Evolutionary conservation across 2,113 vertebrate species (phyloP), one percentile per base, ranked within the genome.

Genomic region (Mobula birostris): DNA sequence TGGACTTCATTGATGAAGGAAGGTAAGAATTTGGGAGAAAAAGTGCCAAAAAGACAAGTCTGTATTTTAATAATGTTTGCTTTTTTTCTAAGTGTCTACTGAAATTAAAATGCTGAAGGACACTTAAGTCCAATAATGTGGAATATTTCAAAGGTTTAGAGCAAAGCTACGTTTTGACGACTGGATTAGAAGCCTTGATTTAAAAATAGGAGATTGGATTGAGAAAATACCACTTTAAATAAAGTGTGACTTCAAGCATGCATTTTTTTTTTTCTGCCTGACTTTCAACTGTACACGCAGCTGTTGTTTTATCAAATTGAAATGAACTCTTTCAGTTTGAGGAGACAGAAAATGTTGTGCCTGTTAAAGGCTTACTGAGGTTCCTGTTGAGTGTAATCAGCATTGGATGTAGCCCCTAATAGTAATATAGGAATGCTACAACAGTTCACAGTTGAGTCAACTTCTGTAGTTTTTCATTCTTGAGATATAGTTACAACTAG

Each of bases 1-100:
- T 99, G 66, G 98, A 99, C 96, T 98, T 98, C 96, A 98, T 99
- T 94, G 98, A 99, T 95, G 97, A 99, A 96, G 98, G 98, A 96
- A 98, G 99, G 99, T 99, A 96, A 97, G 97, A 80, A 32, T 5
- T 78, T 21, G 66, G 88, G 21, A 40, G 29, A 7, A 32, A 72
- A 48, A 0, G 0, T 72, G 56, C 4, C 0, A 9, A 29, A 94
- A 77, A 76, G 9, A 11, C 7, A 24, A 74, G 27, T 27, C 68
- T 74, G 8, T 70, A 15, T 36, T 68, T 94, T n/a, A 94, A 36
- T 7, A 94, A n/a, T 32, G 32, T 48, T 19, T 76, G 70, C 15
- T 21, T 77, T 40, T 40, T 94, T 76, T 94, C 12, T 19, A 76
- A 74, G 68, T 70, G 2, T 17, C 17, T 70, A 70, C 68, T 70